These are phyloP conservation scores for Acleris holmiana DNA, from an alignment of 2,888 invertebrate genomes.

Conservation along the genomic window DNA sequence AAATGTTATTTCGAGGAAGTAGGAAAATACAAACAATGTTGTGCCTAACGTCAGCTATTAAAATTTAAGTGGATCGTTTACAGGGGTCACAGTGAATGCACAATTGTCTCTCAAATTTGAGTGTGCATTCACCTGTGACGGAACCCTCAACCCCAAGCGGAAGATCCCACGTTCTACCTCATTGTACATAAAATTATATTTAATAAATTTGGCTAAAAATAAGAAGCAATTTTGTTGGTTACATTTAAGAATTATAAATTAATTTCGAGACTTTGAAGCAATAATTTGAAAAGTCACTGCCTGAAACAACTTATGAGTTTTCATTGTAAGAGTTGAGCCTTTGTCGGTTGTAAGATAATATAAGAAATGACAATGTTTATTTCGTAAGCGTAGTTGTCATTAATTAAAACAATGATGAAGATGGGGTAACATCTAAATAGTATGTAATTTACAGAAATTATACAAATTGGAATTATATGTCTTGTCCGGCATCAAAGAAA, in stretches of 20 bases:
- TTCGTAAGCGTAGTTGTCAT: not conserved
- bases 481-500: too few species aligned
- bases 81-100: slow-evolving; percentile 21
- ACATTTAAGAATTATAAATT: slow-evolving; percentile 59
- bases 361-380: slow-evolving; percentile 8
- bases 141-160: slow-evolving; percentile 46
- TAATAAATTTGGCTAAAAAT: slow-evolving; percentile 73
- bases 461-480: too few species aligned
- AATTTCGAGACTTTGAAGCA: slow-evolving; percentile 65
- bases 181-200: slow-evolving; percentile 77
- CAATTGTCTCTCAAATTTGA: not conserved
- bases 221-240: slow-evolving; percentile 61
- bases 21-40: slow-evolving; percentile 36
- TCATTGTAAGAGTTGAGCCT: slow-evolving; percentile 44
- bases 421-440: not conserved
- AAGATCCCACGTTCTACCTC: slow-evolving; percentile 77
- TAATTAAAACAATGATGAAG: not conserved
- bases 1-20: slow-evolving; percentile 30
- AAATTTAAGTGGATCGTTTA: slow-evolving; percentile 10
- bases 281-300: slow-evolving; percentile 70
- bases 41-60: slow-evolving; percentile 41
- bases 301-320: slow-evolving; percentile 52
- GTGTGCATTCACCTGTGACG: slow-evolving; percentile 14
- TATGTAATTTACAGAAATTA: too few species aligned
- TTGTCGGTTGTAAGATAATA: slow-evolving; percentile 41